Base-by-base conservation (phyloP, 1,140 invertebrate species). In the Cryptotermes secundus region DNA sequence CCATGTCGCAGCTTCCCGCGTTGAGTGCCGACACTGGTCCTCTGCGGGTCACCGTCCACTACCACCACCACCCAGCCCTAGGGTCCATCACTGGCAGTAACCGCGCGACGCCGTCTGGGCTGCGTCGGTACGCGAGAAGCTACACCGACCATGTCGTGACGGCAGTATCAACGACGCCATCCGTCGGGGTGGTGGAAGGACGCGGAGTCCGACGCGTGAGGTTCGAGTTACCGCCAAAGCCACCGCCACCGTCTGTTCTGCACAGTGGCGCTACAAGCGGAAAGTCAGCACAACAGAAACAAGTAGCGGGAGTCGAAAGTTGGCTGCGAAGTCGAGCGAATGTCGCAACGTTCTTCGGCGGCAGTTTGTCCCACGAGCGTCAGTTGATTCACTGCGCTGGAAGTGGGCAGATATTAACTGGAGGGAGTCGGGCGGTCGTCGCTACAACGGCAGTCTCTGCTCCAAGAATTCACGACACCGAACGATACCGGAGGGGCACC, bases 391-490 rank as follows among this genome's bases (percentile, higher is more conserved):
- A 34, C 81, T 6, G 34, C 6, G 34, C 34, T 26, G 38, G 34
- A 6, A 42, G 38, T 22, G 81, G 81, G 1, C 35, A 14, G n/a
- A 0, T 49, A 19, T 19, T 49, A 19, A 36, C 80, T 31, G n/a
- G 22, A 16, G 7, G 22, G 3, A 79, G 83, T 34, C 59, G 83
- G 1, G 83, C 83, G n/a, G 31, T 81, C 9, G 34, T 72, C 34
- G 49, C 35, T 36, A 84, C 85, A 59, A 34, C 83, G 72, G 59
- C 31, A 2, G 79, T 34, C 14, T 26, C 84, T 24, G 81, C 79
- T 0, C 85, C 88, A 59, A 88, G 89, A 86, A 86, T 88, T 80
- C 88, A 89, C 87, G 88, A 89, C 7, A 89, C 89, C 34, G 89
- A 87, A 82, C 85, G 86, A 35, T 89, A 89, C 86, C 84, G 88